These are phyloP conservation scores for Halictus rubicundus DNA, from an alignment of 1,140 invertebrate genomes.

Conservation along the genomic window DNA sequence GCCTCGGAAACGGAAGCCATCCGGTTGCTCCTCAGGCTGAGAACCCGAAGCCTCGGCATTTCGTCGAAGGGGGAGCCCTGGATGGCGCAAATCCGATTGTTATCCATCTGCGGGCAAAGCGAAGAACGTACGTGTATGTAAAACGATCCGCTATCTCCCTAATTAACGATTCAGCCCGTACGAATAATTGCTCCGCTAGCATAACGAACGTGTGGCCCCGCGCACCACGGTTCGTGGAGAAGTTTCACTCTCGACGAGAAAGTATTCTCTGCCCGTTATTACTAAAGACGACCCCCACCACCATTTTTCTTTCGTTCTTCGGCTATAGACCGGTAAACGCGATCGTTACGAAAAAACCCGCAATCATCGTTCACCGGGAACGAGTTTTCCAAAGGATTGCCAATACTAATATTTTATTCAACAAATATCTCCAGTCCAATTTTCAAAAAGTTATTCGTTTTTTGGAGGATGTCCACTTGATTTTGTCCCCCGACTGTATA, in stretches of 20 bases:
- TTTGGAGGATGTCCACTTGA: no score
- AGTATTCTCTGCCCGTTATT: slow-evolving; percentile 61
- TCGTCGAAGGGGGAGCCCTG: slow-evolving; percentile 88
- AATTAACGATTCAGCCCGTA: slow-evolving; percentile 55
- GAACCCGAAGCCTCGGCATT: slow-evolving; percentile 89
- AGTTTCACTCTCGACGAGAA: slow-evolving; percentile 74
- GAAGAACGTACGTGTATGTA: slow-evolving; percentile 42
- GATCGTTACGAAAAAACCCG: slow-evolving; percentile 12
- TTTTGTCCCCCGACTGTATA: no score
- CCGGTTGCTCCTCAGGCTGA: slow-evolving; percentile 90
- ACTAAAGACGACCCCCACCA: slow-evolving; percentile 38
- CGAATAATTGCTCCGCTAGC: slow-evolving; percentile 61
- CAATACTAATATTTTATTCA: no score
- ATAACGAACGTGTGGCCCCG: slow-evolving; percentile 61
- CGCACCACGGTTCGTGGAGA: slow-evolving; percentile 56
- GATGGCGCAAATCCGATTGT: slow-evolving; percentile 87
- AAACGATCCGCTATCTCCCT: slow-evolving; percentile 48
- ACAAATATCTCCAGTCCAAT: no score
- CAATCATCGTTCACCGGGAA: not conserved
- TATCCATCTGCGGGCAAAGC: slow-evolving; percentile 82
- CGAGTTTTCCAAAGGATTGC: no score
- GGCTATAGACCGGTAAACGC: not conserved
- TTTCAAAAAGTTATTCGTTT: no score
- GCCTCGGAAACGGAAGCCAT: slow-evolving; percentile 87
- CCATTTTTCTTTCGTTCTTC: not conserved